Percentiles rank a stretch among this genome's conserved stretches.
Conservation (phyloP, 2,797 vertebrate species). For the Toxotes lorentzi region DNA sequence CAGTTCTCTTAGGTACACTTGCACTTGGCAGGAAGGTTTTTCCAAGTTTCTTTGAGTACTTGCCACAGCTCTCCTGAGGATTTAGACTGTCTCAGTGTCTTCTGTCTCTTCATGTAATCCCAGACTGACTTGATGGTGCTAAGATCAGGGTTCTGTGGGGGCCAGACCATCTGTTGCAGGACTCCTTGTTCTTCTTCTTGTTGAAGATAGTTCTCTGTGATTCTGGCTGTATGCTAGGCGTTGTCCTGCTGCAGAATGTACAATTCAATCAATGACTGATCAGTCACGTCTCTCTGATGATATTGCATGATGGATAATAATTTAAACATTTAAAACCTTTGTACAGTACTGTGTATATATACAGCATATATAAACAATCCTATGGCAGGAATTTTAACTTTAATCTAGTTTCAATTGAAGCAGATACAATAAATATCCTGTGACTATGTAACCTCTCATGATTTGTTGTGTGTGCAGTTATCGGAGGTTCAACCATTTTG, state of each 20-base stretch:
- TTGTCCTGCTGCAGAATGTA: background rate
- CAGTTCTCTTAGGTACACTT: no score
- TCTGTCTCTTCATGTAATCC: no score
- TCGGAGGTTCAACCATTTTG: slow-evolving; percentile 92
- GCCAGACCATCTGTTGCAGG: background rate
- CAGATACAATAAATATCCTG: background rate
- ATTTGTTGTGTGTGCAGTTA: slow-evolving; percentile 82
- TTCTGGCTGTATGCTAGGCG: background rate
- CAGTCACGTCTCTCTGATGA: no score
- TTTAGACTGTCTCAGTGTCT: background rate
- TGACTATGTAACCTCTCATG: background rate
- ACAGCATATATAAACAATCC: background rate
- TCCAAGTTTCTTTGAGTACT: background rate
- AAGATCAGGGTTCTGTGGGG: background rate
- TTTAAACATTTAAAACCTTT: background rate
- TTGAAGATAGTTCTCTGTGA: background rate
- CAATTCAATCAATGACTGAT: background rate
- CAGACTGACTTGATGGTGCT: background rate
- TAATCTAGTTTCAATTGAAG: background rate
- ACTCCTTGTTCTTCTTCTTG: background rate
- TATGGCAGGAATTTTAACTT: background rate
- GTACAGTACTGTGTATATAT: background rate
- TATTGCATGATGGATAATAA: background rate
- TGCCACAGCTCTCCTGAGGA: background rate
- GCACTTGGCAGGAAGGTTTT: background rate